These are phyloP conservation scores for Coenonympha glycerion DNA, from an alignment of 2,888 invertebrate genomes.

Conservation along the genomic window DNA sequence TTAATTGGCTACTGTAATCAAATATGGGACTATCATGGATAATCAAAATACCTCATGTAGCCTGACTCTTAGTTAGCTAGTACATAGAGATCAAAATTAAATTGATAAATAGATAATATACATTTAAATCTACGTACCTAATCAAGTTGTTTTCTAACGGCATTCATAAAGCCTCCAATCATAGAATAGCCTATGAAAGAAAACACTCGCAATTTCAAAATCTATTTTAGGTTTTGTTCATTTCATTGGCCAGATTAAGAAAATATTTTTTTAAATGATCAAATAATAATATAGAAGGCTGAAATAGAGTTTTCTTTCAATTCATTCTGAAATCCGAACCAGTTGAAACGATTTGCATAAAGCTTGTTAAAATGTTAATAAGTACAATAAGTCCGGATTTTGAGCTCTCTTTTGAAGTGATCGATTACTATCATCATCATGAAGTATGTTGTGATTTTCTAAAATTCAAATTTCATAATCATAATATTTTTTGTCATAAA, in stretches of 20 bases:
- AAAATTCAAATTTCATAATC: neutral
- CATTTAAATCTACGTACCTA: neutral
- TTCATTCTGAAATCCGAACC: conserved; percentile 20
- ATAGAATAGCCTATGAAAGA: too few relatives aligned
- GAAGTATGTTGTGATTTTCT: neutral
- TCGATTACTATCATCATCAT: conserved; percentile 25
- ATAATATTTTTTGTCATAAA: too few relatives aligned
- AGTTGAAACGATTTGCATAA: conserved; percentile 61
- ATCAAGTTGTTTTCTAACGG: too few relatives aligned
- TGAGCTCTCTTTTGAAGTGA: conserved; percentile 51
- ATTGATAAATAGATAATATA: too few relatives aligned
- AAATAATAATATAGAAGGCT: conserved; percentile 5
- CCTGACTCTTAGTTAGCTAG: neutral
- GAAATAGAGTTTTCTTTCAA: conserved; percentile 19
- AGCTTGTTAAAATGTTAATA: conserved; percentile 75
- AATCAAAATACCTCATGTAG: neutral
- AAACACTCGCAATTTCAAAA: too few relatives aligned
- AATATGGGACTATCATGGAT: conserved; percentile 9
- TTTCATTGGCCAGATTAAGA: neutral
- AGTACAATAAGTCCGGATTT: conserved; percentile 52
- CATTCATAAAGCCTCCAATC: too few relatives aligned
- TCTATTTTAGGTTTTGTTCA: neutral
- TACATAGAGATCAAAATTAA: neutral
- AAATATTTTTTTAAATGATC: conserved; percentile 13
- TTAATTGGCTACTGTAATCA: conserved; percentile 51